Conservation (phyloP, 2,113 vertebrate genomes). For the Oenanthe melanoleuca region DNA sequence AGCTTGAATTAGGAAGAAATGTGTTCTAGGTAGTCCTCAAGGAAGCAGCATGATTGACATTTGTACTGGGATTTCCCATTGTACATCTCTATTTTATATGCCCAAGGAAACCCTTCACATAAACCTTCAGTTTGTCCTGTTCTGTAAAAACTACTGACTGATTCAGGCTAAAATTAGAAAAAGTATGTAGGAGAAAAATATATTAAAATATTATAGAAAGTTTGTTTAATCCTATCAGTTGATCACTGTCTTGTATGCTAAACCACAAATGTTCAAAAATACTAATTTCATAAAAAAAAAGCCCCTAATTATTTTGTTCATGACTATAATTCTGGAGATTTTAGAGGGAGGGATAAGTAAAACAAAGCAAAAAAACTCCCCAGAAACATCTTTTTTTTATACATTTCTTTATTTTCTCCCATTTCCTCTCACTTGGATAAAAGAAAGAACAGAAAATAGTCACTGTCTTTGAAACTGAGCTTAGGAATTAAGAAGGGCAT, state of each 20-base stretch:
- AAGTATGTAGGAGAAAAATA: neutral
- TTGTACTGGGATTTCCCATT: neutral
- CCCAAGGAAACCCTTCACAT: neutral
- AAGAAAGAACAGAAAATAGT: neutral
- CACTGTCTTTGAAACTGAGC: neutral
- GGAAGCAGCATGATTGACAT: neutral
- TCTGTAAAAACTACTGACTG: neutral
- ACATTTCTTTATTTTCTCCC: neutral
- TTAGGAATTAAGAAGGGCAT: neutral
- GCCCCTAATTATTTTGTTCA: neutral
- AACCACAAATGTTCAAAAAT: neutral
- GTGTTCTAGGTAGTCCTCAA: neutral
- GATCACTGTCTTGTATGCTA: neutral
- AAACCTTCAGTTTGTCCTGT: neutral
- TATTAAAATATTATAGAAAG: neutral
- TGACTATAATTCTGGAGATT: neutral
- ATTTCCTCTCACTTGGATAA: neutral
- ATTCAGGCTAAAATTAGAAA: conserved; percentile 2
- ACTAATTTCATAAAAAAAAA: neutral
- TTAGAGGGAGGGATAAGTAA: neutral
- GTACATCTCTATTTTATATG: neutral
- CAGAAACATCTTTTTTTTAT: neutral
- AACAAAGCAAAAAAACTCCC: rapidly evolving
- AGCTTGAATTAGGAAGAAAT: neutral
- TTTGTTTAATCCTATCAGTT: neutral